Percentiles rank a stretch among this genome's conserved stretches.
phyloP scores from a whole-genome alignment of 2,888 invertebrate species.

The Uloborus plumipes region DNA sequence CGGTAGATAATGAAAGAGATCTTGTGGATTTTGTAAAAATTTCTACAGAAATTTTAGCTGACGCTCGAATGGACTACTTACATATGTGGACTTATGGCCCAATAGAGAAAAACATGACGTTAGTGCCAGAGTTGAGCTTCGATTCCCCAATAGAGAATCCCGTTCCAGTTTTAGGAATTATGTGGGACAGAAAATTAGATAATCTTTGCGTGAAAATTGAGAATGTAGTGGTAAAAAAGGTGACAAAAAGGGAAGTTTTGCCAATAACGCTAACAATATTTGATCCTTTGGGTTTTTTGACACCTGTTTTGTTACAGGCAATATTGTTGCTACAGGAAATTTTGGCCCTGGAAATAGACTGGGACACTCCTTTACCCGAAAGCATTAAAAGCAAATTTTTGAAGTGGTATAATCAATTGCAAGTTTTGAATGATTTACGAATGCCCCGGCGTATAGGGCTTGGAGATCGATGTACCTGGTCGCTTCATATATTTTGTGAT shows the following conservation, averaged over 20 bases:
- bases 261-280: neutral
- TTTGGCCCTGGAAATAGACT: constrained; percentile 55
- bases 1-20: constrained; percentile 8
- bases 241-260: neutral
- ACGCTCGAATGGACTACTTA: constrained; percentile 10
- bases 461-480: too few species aligned
- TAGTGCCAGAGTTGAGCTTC: neutral
- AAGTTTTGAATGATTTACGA: neutral
- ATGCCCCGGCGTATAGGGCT: neutral
- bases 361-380: neutral
- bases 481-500: too few species aligned
- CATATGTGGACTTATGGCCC: constrained; percentile 5
- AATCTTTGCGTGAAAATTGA: neutral
- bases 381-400: neutral
- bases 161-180: neutral
- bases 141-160: neutral
- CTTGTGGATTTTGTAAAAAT: neutral
- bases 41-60: constrained; percentile 20
- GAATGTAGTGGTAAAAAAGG: neutral
- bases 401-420: neutral
- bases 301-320: neutral
- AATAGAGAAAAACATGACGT: neutral
- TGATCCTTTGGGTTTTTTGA: neutral
- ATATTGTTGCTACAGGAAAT: constrained; percentile 1
- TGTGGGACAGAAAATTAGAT: neutral